phyloP scores from a whole-genome alignment of 53 echinoderm and acorn worm species.

The Antedon mediterranea region DNA sequence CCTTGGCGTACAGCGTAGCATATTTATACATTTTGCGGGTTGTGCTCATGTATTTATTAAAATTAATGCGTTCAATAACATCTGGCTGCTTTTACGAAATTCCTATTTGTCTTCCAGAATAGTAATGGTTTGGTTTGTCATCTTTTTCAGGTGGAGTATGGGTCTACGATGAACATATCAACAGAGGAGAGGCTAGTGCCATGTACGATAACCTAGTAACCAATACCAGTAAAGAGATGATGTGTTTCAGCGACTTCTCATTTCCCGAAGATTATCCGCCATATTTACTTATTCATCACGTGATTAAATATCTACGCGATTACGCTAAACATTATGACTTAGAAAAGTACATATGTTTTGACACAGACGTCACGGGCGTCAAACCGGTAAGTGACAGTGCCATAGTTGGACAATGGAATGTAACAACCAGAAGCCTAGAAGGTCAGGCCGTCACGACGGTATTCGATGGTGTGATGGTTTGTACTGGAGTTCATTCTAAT shows the following conservation, averaged over 20 bases:
- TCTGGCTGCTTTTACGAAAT: too few relatives aligned
- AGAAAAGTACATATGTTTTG: slow-evolving; percentile 29
- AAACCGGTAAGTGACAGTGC: slow-evolving; percentile 36
- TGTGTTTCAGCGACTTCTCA: slow-evolving; percentile 64
- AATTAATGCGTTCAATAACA: too few relatives aligned
- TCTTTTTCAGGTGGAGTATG: slow-evolving; percentile 33
- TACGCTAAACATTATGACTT: slow-evolving; percentile 39
- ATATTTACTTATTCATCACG: slow-evolving; percentile 21
- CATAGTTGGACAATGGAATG: slow-evolving; percentile 27
- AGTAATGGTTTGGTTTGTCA: background rate
- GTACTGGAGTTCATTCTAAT: slow-evolving; percentile 36
- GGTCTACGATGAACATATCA: slow-evolving; percentile 12
- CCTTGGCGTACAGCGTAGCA: too few relatives aligned
- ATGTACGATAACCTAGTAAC: slow-evolving; percentile 61
- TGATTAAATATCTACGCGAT: slow-evolving; percentile 31
- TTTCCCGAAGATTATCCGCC: slow-evolving; percentile 32
- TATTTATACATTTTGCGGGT: too few relatives aligned
- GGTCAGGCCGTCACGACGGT: slow-evolving; percentile 13
- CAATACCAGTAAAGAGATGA: slow-evolving; percentile 68
- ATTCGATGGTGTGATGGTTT: slow-evolving; percentile 59
- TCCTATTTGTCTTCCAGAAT: too few relatives aligned
- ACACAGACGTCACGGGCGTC: slow-evolving; percentile 23
- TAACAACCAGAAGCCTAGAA: slow-evolving; percentile 10
- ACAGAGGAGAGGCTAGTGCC: slow-evolving; percentile 17
- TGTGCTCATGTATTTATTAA: too few relatives aligned